These are phyloP conservation scores for Chromobotia macracanthus DNA, from an alignment of 2,797 vertebrate genomes.

Conservation along the genomic window DNA sequence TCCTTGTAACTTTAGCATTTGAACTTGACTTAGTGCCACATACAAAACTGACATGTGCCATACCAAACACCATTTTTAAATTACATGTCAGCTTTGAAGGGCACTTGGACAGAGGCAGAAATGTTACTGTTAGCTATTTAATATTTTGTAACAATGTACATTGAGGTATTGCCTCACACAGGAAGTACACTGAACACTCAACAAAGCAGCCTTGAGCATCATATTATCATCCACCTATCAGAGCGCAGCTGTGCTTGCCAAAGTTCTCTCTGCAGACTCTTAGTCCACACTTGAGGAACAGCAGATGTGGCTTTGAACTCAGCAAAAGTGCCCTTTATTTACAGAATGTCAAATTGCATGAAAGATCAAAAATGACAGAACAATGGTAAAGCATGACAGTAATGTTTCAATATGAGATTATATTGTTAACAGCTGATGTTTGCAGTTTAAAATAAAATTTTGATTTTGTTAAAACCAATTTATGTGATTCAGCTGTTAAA, in stretches of 20 bases:
- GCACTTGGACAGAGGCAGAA: constrained; percentile 7
- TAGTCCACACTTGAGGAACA: constrained; percentile 4
- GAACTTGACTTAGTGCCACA: not conserved
- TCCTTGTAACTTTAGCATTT: constrained; percentile 38
- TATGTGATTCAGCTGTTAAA: not conserved
- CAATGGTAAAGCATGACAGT: not conserved
- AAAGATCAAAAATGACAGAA: constrained; percentile 4
- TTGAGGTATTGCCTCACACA: constrained; percentile 32
- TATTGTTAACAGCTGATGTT: constrained; percentile 17
- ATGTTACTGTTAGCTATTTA: constrained; percentile 18
- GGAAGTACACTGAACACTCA: constrained; percentile 10
- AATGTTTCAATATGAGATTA: constrained; percentile 7
- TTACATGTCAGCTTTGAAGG: constrained; percentile 71
- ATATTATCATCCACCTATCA: constrained; percentile 18
- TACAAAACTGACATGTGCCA: constrained; percentile 6
- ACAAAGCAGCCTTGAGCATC: constrained; percentile 17
- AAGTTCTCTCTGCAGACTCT: not conserved
- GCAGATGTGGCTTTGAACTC: constrained; percentile 47
- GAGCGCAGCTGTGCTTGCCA: constrained; percentile 10
- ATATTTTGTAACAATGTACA: constrained; percentile 24
- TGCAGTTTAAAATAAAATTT: not conserved
- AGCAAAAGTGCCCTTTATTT: constrained; percentile 22
- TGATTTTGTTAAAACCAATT: not conserved
- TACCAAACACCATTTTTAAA: constrained; percentile 68
- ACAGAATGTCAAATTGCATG: constrained; percentile 23